Base-by-base conservation (phyloP, 1,140 invertebrate genomes). In the Drosophila neocordata region DNA sequence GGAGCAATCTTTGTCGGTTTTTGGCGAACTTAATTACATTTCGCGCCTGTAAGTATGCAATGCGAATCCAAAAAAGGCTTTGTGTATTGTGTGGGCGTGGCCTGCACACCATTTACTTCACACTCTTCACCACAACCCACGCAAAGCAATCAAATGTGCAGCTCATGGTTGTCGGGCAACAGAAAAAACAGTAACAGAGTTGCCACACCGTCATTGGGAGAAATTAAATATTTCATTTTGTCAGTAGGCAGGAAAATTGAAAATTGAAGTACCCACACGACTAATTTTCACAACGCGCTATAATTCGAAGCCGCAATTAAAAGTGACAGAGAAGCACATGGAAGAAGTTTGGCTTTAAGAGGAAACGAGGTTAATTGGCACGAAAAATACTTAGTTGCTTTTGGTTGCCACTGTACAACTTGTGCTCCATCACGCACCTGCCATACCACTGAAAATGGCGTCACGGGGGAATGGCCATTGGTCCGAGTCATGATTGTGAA, bases 21-120 rank as follows among this genome's bases (percentile, higher is more conserved):
- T 85, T 85, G 82, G 83, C 78, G 22, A 79, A 79, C 83, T 87
- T 87, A 87, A 87, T 87, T 87, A 87, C 82, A 87, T 88, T 85
- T 87, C 79, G 79, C 78, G 78, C 83, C 78, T 87, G 82, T 67
- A 88, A 82, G 75, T 82, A 82, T 88, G 79, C 79, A 78, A 52
- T 69, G 73, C 81, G 63, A 27, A 62, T 52, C 52, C 12, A 27
- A 79, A 69, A 48, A 48, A 20, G 41, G 41, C 41, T 48, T 48
- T 73, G 65, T 55, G 58, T 38, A 56, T 56, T 55, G 65, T 52
- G 67, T 67, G 66, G 62, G 62, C 27, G 78, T 65, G 60, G 24
- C 56, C 12, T 8, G 44, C 4, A 13, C 20, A 61, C 57, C 57
- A 53, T n/a, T 20, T 52, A 31, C 27, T 20, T 22, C 48, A 11